Evolutionary conservation across 1,140 invertebrate genomes (phyloP).

Genomic region (Myzus persicae): DNA sequence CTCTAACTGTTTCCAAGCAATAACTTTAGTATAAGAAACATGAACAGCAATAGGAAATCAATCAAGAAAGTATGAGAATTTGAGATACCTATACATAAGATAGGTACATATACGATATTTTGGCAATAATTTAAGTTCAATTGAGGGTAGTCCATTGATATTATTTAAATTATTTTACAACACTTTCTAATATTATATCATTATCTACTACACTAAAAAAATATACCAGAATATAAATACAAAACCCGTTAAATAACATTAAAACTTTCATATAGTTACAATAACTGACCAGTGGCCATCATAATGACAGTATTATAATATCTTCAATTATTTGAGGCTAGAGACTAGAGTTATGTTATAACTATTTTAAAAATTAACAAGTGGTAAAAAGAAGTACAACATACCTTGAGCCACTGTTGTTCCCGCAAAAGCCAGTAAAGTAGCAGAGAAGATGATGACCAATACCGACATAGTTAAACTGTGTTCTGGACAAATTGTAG

Average conservation of each 20-base stretch:
- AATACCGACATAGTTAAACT: neutral
- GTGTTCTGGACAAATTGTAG: neutral
- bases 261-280: neutral
- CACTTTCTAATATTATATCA: neutral
- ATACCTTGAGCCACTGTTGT: neutral
- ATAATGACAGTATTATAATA: neutral
- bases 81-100: neutral
- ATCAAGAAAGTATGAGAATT: neutral
- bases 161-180: neutral
- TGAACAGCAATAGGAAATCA: too few relatives aligned
- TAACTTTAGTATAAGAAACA: neutral
- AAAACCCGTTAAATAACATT: neutral
- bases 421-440: neutral
- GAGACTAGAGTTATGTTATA: neutral
- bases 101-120: neutral
- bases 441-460: neutral
- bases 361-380: neutral
- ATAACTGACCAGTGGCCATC: neutral
- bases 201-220: neutral
- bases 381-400: neutral
- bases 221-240: neutral
- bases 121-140: neutral
- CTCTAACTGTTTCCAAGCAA: fast-evolving
- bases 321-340: neutral
- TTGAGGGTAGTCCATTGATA: neutral